Evolutionary conservation across 2,797 vertebrate genomes (phyloP), one percentile per base, ranked within the genome.

Genomic region (Tenualosa ilisha): DNA sequence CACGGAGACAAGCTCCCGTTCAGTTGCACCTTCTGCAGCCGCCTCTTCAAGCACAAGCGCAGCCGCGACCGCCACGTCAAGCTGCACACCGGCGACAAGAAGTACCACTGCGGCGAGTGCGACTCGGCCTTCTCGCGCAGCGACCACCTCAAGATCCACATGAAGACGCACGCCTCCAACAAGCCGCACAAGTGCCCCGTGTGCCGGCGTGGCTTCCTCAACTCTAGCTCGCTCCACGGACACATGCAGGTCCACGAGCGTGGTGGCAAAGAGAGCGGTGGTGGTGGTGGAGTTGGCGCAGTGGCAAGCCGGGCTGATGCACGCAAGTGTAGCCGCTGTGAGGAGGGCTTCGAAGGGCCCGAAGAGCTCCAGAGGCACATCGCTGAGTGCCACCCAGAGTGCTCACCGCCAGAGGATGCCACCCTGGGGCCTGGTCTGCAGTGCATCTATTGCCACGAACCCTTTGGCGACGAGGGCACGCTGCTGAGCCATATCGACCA

Each of bases 101-200:
- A 99, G 93, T 99, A 99, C 91, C 98, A 99, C 94, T 99, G 98
- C 89, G 97, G 97, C 0, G 98, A 99, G 88, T 99, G 98, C 79
- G 97, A 99, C 53, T 98, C 98, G 0, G 97, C 98, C 0, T 99
- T 99, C 94, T 99, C 98, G 24, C 97, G 98, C 90, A 99, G 98
- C 0, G 98, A 99, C 93, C 98, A 99, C 92, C 96, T 99, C 85
- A 99, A 99, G 95, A 99, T 99, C 93, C 98, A 99, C 94, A 96
- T 99, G 95, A 99, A 99, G 97, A 99, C 98, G 84, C 98, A 99
- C 95, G 97, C 97, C 0, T 97, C 98, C 93, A 98, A 97, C 96
- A 99, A 99, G 96, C 98, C 98, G 94, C 98, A 99, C 93, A 99
- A 98, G 94, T 99, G 98, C 96, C 97, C 97, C 88, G 97, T 99